phyloP scores from a whole-genome alignment of 2,113 vertebrate species.

The Corydoras sp. region DNA sequence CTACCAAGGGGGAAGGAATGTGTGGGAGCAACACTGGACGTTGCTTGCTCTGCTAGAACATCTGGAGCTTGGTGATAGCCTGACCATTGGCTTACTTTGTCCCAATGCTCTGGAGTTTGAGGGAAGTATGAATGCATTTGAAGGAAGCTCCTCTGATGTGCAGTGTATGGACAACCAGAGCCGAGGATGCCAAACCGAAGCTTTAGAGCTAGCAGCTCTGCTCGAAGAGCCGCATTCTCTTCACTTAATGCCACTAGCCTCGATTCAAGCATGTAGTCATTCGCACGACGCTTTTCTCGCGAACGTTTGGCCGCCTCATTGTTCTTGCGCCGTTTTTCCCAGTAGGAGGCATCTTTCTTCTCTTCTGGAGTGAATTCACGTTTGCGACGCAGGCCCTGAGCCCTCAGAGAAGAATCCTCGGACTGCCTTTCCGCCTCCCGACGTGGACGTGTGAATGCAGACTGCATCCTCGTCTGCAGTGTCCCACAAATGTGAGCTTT shows the following conservation, averaged over 20 bases:
- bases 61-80: constrained; percentile 10
- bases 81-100: constrained; percentile 16
- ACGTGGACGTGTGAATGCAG: constrained; percentile 16
- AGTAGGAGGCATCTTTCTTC: constrained; percentile 83
- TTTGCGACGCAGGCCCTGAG: constrained; percentile 61
- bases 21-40: constrained; percentile 49
- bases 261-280: constrained; percentile 74
- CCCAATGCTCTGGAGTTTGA: constrained; percentile 30
- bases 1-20: constrained; percentile 54
- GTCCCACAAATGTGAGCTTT: background rate
- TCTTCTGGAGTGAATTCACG: constrained; percentile 82
- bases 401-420: constrained; percentile 31
- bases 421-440: background rate
- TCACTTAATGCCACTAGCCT: constrained; percentile 68
- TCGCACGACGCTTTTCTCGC: constrained; percentile 75
- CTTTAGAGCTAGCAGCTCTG: constrained; percentile 74
- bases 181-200: constrained; percentile 66
- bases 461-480: constrained; percentile 50
- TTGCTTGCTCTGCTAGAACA: constrained; percentile 18
- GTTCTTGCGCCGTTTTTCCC: constrained; percentile 87
- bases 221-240: constrained; percentile 74
- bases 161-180: constrained; percentile 28
- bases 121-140: constrained; percentile 24
- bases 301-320: constrained; percentile 88
- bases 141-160: constrained; percentile 50